Conservation (phyloP, 2,797 vertebrate species). For the Sphaeramia orbicularis region DNA sequence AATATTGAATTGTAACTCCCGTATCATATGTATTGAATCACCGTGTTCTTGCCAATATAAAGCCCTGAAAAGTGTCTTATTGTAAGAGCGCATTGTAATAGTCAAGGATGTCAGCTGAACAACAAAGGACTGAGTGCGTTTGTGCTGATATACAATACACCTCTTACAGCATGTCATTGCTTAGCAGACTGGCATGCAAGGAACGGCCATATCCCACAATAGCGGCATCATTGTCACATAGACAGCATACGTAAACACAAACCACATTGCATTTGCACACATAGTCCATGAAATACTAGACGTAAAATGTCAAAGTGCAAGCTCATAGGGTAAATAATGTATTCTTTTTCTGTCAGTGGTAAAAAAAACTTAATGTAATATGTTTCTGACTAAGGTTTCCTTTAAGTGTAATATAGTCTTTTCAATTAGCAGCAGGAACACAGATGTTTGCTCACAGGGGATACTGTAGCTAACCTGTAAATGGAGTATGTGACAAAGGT, state of each 20-base stretch:
- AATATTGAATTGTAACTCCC: too few relatives aligned
- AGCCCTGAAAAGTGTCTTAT: background rate
- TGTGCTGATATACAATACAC: conserved; percentile 53
- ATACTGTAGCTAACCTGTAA: conserved; percentile 75
- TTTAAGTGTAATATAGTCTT: conserved; percentile 31
- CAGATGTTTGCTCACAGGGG: conserved; percentile 47
- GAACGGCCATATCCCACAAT: conserved; percentile 49
- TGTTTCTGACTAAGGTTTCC: conserved; percentile 11
- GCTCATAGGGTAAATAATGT: too few relatives aligned
- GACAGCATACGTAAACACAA: conserved; percentile 25
- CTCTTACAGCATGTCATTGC: conserved; percentile 56
- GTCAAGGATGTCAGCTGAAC: conserved; percentile 62
- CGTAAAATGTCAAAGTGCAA: background rate
- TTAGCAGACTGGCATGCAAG: conserved; percentile 44
- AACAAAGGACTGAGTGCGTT: conserved; percentile 52
- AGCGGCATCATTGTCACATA: conserved; percentile 33
- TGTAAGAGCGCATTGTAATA: conserved; percentile 62
- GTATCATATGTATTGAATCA: too few relatives aligned
- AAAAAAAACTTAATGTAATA: background rate
- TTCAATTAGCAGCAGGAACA: conserved; percentile 46
- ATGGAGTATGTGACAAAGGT: conserved; percentile 63
- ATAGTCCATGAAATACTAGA: conserved; percentile 25
- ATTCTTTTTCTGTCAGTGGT: too few relatives aligned
- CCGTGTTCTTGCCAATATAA: too few relatives aligned
- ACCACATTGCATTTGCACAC: conserved; percentile 15